Conservation (phyloP, 2,888 invertebrate genomes). For the Spialia ferax region DNA sequence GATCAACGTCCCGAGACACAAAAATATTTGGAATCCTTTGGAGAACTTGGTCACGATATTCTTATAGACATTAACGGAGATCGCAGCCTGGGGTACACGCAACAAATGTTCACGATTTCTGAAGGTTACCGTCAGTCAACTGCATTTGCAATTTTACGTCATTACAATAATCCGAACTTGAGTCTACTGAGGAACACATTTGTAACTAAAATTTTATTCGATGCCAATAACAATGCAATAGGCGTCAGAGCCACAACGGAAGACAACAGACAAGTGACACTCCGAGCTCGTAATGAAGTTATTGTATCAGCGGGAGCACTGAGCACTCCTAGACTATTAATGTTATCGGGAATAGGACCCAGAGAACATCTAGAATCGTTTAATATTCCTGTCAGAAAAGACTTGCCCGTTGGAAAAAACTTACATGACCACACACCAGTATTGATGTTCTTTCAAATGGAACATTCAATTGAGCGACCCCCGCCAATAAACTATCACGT, state of each 20-base stretch:
- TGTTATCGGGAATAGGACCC: constrained; percentile 64
- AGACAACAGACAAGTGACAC: constrained; percentile 44
- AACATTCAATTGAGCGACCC: constrained; percentile 27
- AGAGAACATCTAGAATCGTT: constrained; percentile 52
- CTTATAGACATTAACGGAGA: constrained; percentile 57
- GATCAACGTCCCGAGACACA: neutral
- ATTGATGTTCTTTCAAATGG: constrained; percentile 42
- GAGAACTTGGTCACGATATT: constrained; percentile 56
- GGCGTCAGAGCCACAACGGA: constrained; percentile 51
- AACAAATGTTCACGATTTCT: constrained; percentile 52
- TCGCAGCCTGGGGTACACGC: constrained; percentile 56
- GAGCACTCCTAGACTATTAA: constrained; percentile 58
- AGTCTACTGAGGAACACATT: constrained; percentile 54
- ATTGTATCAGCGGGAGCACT: constrained; percentile 59
- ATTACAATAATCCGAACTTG: constrained; percentile 53
- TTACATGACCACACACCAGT: constrained; percentile 54
- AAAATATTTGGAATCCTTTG: constrained; percentile 54
- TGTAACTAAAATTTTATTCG: constrained; percentile 56
- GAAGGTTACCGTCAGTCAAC: constrained; percentile 56
- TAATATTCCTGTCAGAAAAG: constrained; percentile 52
- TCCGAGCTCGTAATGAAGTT: constrained; percentile 56
- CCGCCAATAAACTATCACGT: constrained; percentile 39
- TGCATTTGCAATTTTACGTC: constrained; percentile 53
- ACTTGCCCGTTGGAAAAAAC: constrained; percentile 61
- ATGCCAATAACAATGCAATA: constrained; percentile 54